These are phyloP conservation scores for Ennomos quercinarius DNA, from an alignment of 2,888 invertebrate genomes.

Conservation along the genomic window DNA sequence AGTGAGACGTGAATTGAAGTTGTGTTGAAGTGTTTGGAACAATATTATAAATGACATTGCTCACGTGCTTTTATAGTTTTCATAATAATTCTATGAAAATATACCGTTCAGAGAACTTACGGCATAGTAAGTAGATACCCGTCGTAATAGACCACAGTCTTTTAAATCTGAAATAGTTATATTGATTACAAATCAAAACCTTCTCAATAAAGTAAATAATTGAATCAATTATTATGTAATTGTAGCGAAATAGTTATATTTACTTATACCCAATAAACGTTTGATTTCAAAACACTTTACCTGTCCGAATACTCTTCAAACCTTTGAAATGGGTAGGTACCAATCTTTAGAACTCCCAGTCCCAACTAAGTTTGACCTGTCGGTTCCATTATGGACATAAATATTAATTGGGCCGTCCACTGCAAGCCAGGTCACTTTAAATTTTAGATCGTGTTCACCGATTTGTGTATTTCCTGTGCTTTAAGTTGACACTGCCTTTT, in stretches of 20 bases:
- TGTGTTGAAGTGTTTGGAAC: slow-evolving; percentile 50
- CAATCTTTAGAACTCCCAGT: slow-evolving; percentile 8
- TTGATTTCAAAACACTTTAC: slow-evolving; percentile 37
- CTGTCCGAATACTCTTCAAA: slow-evolving; percentile 16
- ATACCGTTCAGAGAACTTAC: neutral
- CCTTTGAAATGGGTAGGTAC: slow-evolving; percentile 37
- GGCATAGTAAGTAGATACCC: no score
- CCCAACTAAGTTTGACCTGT: slow-evolving; percentile 27
- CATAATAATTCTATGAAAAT: neutral
- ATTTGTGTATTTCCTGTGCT: neutral
- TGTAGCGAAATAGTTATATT: no score
- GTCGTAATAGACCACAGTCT: no score
- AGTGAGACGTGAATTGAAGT: slow-evolving; percentile 59
- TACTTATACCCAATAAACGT: slow-evolving; percentile 32
- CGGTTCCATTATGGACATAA: slow-evolving; percentile 24
- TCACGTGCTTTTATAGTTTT: no score
- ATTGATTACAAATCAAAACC: neutral
- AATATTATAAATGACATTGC: neutral
- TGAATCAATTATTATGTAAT: no score
- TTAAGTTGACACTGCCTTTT: no score
- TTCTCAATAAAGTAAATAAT: no score
- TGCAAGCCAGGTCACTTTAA: slow-evolving; percentile 7
- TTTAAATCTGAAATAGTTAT: no score
- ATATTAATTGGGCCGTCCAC: slow-evolving; percentile 17
- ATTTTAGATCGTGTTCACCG: slow-evolving; percentile 14